Evolutionary conservation across 2,888 invertebrate species (phyloP).

Genomic region (Balanococcus diminutus): DNA sequence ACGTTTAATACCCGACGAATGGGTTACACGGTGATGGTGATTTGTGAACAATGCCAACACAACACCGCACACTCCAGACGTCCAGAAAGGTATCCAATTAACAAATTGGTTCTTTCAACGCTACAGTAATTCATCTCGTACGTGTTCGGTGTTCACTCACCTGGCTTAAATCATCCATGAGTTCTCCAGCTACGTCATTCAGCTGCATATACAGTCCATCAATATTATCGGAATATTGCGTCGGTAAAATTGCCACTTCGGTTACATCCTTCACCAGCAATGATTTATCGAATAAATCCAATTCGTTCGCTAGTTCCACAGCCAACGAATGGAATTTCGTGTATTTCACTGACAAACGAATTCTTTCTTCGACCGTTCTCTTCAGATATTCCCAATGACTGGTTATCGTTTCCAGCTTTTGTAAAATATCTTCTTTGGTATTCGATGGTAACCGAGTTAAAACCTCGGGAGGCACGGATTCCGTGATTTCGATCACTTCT

Average conservation of each 20-base stretch:
- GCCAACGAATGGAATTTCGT: constrained; percentile 76
- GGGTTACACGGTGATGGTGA: background rate
- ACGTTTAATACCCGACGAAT: background rate
- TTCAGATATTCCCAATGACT: constrained; percentile 71
- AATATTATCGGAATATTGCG: constrained; percentile 69
- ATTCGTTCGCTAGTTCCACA: constrained; percentile 69
- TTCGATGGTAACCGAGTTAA: constrained; percentile 70
- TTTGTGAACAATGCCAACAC: background rate
- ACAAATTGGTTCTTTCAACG: constrained; percentile 12
- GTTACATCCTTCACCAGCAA: constrained; percentile 60
- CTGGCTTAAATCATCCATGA: constrained; percentile 66
- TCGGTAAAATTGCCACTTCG: constrained; percentile 70
- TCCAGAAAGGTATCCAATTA: background rate
- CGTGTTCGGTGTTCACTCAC: constrained; percentile 62
- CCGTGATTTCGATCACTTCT: constrained; percentile 64
- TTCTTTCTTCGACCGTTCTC: constrained; percentile 68
- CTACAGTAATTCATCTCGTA: background rate
- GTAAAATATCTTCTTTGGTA: constrained; percentile 69
- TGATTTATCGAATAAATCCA: constrained; percentile 69
- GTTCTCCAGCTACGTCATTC: constrained; percentile 71
- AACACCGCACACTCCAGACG: background rate
- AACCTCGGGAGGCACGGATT: constrained; percentile 68
- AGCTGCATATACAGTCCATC: constrained; percentile 71
- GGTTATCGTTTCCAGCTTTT: constrained; percentile 69
- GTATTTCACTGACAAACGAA: constrained; percentile 71